Base-by-base conservation (phyloP, 1,140 invertebrate genomes). In the Cecropterus lyciades region DNA sequence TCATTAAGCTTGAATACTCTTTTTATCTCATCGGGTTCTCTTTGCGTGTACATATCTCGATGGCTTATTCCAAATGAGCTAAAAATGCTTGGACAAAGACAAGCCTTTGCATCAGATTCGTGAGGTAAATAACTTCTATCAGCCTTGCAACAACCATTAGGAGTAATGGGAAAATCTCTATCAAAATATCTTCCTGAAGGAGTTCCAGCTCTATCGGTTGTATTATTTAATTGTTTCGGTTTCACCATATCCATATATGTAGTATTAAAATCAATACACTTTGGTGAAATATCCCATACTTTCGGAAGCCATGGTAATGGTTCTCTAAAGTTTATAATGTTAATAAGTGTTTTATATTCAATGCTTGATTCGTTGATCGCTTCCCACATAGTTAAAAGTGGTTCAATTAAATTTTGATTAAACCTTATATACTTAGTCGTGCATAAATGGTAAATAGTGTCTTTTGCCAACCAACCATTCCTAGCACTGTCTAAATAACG, bases 171-270 rank as follows among this genome's bases (percentile, higher is more conserved):
- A 71, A 73, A 87, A 66, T 84, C 76, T 45, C 77, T 67, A 70
- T 91, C 84, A 27, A 89, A 82, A 72, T 85, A 91, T 66, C 85
- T 77, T 8, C 87, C 84, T 1, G 87, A 88, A 15, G 85, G 81
- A 40, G 87, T 8, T 5, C 87, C 86, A 24, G 85, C 87, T 69
- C 77, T 82, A 49, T 5, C 60, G 8, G 63, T 65, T 7, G 7
- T 45, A 14, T 51, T 51, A 57, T 82, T 80, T 7, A 30, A 13
- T 60, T 69, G 45, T 64, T 88, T 66, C 0, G 83, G 73, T 55
- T 79, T 85, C 6, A 84, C 80, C 88, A 91, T 87, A 67, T 89
- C 85, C 8, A 65, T 79, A 56, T 91, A 89, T 14, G 85, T 91
- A 5, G 86, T 91, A 11, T 53, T 52, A 70, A 80, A 89, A 67